Evolutionary conservation across 2,113 vertebrate species (phyloP).

Genomic region (Pogonocichla stellata): DNA sequence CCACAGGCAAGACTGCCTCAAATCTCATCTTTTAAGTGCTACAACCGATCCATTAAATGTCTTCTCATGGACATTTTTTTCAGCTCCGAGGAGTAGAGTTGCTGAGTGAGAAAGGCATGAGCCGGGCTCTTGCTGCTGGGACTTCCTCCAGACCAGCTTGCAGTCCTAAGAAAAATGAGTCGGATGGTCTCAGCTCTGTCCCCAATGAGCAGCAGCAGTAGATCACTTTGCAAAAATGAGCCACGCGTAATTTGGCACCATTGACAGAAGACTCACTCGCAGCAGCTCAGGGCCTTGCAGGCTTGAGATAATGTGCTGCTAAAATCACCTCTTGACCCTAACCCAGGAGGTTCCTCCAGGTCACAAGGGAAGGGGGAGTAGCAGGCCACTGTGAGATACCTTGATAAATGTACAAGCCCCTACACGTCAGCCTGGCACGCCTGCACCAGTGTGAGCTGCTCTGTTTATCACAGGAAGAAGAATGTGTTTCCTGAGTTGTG

Average conservation of each 20-base stretch:
- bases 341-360: constrained; percentile 37
- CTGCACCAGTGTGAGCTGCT: not conserved
- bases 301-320: constrained; percentile 56
- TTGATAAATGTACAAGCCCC: constrained; percentile 39
- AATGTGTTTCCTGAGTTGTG: not conserved
- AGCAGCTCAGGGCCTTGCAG: constrained; percentile 37
- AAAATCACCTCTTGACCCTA: constrained; percentile 67
- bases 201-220: constrained; percentile 62
- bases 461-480: constrained; percentile 18
- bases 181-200: constrained; percentile 50
- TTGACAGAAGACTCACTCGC: constrained; percentile 53
- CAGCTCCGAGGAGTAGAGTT: constrained; percentile 43
- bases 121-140: constrained; percentile 12
- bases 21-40: not conserved
- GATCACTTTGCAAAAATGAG: constrained; percentile 70
- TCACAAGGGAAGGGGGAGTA: constrained; percentile 23
- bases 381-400: constrained; percentile 14
- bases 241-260: constrained; percentile 69
- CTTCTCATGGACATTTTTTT: constrained; percentile 55
- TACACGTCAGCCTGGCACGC: not conserved
- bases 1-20: not conserved
- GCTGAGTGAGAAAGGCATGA: constrained; percentile 68
- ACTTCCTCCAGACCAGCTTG: constrained; percentile 53
- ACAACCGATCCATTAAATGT: not conserved
- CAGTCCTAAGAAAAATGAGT: constrained; percentile 69